Base-by-base conservation (phyloP, 2,888 invertebrate species). In the Rhingia campestris region DNA sequence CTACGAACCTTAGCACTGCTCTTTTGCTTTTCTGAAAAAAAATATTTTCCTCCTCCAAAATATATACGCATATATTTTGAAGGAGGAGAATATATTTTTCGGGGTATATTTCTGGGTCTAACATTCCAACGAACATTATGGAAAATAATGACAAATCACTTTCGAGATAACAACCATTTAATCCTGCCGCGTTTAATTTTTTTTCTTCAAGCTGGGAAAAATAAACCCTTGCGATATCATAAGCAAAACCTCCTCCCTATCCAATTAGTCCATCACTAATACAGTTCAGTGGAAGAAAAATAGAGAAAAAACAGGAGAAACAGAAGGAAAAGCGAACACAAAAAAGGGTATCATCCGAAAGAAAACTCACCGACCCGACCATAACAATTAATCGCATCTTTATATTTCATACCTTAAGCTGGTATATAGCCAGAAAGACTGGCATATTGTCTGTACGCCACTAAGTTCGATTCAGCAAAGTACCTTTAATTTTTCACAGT, bases 91-190 rank as follows among this genome's bases (percentile, higher is more conserved):
- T 39, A 32, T 45, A 37, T 51, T 56, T 56, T 37, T 61, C 35
- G 43, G 43, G 73, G 56, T 45, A 53, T 37, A 39, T 45, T 80
- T 70, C 41, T 41, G 51, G 73, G 79, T 74, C 73, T 73, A 82
- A 82, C 77, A 82, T 73, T 41, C 73, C 73, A 32, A 32, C 10
- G 74, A 84, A 84, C 84, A 66, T 84, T 84, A 84, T 80, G 84
- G 80, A 84, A 79, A 84, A 84, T 84, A 85, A 85, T 85, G 85
- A 85, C 85, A 85, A 85, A 85, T 85, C 81, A 85, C 85, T 81
- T 63, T 81, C 75, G 67, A 85, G 85, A 85, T 85, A 85, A 80
- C 75, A 80, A 80, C 69, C 74, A 80, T 74, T 80, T 80, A 84
- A 84, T 84, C 80, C 84, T 66, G 74, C 74, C 63, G 81, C 81